Conservation (phyloP, 2,888 invertebrate species). For the Plagodis pulveraria region DNA sequence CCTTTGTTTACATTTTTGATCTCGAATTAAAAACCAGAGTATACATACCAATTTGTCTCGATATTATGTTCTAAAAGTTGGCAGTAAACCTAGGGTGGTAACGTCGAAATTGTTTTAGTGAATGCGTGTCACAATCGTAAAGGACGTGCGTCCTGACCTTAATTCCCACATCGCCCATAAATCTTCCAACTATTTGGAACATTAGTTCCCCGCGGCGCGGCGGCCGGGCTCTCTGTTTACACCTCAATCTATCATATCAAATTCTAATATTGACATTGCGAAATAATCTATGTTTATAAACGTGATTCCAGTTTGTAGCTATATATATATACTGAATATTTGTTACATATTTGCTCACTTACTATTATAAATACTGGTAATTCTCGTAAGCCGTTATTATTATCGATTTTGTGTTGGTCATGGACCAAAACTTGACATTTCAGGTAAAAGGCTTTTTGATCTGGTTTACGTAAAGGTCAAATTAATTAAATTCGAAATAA, state of each 20-base stretch:
- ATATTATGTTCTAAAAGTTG: conserved; percentile 9
- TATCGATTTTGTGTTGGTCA: background rate
- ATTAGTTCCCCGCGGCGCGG: conserved; percentile 57
- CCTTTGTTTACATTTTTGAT: no score
- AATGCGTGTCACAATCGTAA: conserved; percentile 59
- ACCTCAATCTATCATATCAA: conserved; percentile 49
- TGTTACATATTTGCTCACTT: background rate
- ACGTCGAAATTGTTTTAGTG: conserved; percentile 42
- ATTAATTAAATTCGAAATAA: conserved; percentile 2
- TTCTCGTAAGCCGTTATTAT: conserved; percentile 12
- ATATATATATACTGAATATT: background rate
- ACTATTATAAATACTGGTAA: conserved; percentile 14
- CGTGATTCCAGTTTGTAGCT: background rate
- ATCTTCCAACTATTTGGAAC: conserved; percentile 63
- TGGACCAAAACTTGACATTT: conserved; percentile 25
- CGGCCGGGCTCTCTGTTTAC: conserved; percentile 57
- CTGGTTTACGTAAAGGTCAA: conserved; percentile 21
- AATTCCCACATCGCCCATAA: conserved; percentile 69
- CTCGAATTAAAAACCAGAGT: no score
- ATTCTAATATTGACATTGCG: conserved; percentile 1
- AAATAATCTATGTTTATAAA: background rate
- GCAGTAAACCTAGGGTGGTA: conserved; percentile 21
- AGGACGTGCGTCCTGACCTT: conserved; percentile 67
- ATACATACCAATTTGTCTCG: conserved; percentile 8
- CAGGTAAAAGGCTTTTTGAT: conserved; percentile 12